phyloP scores from a whole-genome alignment of 2,797 vertebrate species.

The Tapera naevia region DNA sequence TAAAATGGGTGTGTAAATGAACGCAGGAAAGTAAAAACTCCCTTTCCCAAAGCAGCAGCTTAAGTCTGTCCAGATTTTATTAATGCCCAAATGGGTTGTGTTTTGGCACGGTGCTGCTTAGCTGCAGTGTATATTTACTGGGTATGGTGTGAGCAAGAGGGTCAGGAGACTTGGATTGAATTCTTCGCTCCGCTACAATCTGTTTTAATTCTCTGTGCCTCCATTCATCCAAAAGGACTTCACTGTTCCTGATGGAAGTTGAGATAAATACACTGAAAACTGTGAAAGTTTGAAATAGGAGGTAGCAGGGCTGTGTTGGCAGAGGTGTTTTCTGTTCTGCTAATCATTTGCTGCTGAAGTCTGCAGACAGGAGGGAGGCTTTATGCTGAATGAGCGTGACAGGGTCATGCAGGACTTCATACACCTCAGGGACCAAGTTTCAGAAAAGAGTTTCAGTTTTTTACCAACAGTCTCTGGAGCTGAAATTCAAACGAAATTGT shows the following conservation, averaged over 20 bases:
- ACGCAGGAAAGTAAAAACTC: neutral
- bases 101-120: neutral
- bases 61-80: neutral
- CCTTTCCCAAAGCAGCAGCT: neutral
- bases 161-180: neutral
- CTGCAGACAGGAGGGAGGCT: neutral
- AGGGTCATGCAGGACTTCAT: neutral
- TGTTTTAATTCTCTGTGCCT: neutral
- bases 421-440: slow-evolving; percentile 9
- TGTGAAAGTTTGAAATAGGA: neutral
- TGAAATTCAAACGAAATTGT: slow-evolving; percentile 4
- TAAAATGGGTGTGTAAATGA: neutral
- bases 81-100: neutral
- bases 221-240: neutral
- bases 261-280: neutral
- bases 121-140: neutral
- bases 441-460: neutral
- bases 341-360: neutral
- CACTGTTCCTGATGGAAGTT: neutral
- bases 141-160: neutral
- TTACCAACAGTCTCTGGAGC: neutral
- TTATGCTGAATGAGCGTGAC: neutral
- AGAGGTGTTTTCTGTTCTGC: neutral
- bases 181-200: neutral
- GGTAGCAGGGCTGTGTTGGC: neutral